Evolutionary conservation across 2,113 vertebrate species (phyloP).

Genomic region (Cheilinus undulatus): DNA sequence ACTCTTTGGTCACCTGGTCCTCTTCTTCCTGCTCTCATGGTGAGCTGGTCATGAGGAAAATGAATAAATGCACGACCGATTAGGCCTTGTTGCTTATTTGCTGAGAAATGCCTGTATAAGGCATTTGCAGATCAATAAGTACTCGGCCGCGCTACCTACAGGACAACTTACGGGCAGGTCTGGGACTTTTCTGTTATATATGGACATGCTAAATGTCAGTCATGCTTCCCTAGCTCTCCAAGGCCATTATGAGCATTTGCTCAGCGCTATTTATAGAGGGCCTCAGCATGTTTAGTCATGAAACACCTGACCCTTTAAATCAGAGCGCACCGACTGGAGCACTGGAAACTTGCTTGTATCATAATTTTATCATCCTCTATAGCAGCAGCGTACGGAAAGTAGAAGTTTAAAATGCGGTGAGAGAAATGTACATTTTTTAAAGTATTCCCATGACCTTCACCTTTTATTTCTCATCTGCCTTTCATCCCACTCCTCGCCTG

Average conservation of each 20-base stretch:
- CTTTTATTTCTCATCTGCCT: conserved; percentile 46
- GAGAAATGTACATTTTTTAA: conserved; percentile 25
- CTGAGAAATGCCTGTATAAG: conserved; percentile 69
- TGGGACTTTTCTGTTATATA: conserved; percentile 62
- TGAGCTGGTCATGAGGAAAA: conserved; percentile 37
- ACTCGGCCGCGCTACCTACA: conserved; percentile 36
- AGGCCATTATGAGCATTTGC: conserved; percentile 69
- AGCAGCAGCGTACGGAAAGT: conserved; percentile 12
- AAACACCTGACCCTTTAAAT: conserved; percentile 73
- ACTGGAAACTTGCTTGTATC: conserved; percentile 37
- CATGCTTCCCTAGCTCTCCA: conserved; percentile 62
- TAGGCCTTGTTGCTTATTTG: conserved; percentile 59
- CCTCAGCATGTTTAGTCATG: conserved; percentile 75
- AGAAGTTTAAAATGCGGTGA: background rate
- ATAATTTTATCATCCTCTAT: conserved; percentile 26
- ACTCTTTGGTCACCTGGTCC: conserved; percentile 17
- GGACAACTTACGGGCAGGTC: conserved; percentile 56
- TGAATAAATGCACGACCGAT: conserved; percentile 71
- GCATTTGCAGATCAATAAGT: conserved; percentile 72
- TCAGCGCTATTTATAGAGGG: conserved; percentile 69
- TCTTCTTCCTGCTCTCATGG: conserved; percentile 12
- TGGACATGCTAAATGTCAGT: conserved; percentile 75
- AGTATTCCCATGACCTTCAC: conserved; percentile 36
- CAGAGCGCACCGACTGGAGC: conserved; percentile 44
- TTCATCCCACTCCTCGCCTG: conserved; percentile 7